phyloP scores from a whole-genome alignment of 2,797 vertebrate species.

The Craterocephalus amniculus region DNA sequence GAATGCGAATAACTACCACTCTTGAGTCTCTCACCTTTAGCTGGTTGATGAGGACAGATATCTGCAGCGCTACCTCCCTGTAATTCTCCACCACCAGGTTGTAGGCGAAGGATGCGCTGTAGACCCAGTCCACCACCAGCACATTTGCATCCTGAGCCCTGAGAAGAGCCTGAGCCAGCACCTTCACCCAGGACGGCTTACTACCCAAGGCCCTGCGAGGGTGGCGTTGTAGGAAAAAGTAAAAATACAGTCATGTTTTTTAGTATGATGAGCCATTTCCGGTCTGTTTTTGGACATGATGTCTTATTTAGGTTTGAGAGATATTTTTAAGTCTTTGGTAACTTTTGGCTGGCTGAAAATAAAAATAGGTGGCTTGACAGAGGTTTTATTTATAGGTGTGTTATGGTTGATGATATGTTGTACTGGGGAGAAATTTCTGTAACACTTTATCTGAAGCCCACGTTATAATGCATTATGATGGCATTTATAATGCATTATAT shows the following conservation, averaged over 20 bases:
- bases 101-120: constrained; percentile 88
- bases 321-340: not conserved
- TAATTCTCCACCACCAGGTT: constrained; percentile 89
- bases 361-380: not conserved
- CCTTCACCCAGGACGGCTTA: constrained; percentile 90
- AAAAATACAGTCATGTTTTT: not conserved
- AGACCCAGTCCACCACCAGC: constrained; percentile 93
- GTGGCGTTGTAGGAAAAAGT: not conserved
- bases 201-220: constrained; percentile 85
- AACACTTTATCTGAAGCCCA: no score
- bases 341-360: not conserved
- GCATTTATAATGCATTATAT: no score
- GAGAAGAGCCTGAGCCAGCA: constrained; percentile 84
- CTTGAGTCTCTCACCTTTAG: constrained; percentile 83
- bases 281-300: not conserved
- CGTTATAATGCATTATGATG: no score
- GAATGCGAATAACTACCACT: not conserved
- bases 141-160: constrained; percentile 83
- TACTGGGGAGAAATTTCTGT: no score
- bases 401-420: no score
- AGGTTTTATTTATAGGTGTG: not conserved
- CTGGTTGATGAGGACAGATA: constrained; percentile 88
- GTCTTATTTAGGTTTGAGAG: not conserved
- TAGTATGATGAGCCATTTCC: not conserved
- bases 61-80: constrained; percentile 85